phyloP scores from a whole-genome alignment of 2,797 vertebrate genomes.

The Scolopax bukidnonensis region DNA sequence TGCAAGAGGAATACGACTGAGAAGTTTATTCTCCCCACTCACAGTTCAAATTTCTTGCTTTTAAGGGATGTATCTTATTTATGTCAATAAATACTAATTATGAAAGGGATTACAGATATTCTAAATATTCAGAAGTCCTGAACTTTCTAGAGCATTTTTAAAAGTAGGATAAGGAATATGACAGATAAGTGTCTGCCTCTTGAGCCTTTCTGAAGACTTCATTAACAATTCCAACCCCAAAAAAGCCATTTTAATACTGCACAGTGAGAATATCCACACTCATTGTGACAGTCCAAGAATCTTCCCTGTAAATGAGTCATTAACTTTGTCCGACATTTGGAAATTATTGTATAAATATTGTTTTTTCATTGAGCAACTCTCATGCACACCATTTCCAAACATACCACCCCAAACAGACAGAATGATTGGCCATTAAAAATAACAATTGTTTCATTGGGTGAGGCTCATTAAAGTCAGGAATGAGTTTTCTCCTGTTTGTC shows the following conservation, averaged over 20 bases:
- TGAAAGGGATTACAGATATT: background rate
- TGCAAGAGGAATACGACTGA: background rate
- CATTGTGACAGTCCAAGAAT: background rate
- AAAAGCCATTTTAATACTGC: background rate
- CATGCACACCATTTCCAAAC: background rate
- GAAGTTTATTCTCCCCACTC: background rate
- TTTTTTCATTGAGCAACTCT: background rate
- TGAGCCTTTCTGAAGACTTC: background rate
- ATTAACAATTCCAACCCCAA: background rate
- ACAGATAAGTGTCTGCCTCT: background rate
- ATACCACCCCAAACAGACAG: background rate
- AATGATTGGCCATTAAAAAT: background rate
- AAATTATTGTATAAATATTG: background rate
- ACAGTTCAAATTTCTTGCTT: background rate
- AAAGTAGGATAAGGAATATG: background rate
- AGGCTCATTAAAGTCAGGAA: background rate
- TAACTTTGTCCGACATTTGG: background rate
- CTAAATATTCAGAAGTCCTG: background rate
- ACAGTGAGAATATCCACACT: background rate
- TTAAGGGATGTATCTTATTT: background rate
- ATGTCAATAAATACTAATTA: background rate
- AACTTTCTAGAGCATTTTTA: background rate
- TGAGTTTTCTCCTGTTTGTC: background rate
- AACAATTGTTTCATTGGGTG: background rate
- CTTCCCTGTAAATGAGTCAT: background rate